Evolutionary conservation across 1,140 invertebrate genomes (phyloP).

Genomic region (Neodiprion virginianus): DNA sequence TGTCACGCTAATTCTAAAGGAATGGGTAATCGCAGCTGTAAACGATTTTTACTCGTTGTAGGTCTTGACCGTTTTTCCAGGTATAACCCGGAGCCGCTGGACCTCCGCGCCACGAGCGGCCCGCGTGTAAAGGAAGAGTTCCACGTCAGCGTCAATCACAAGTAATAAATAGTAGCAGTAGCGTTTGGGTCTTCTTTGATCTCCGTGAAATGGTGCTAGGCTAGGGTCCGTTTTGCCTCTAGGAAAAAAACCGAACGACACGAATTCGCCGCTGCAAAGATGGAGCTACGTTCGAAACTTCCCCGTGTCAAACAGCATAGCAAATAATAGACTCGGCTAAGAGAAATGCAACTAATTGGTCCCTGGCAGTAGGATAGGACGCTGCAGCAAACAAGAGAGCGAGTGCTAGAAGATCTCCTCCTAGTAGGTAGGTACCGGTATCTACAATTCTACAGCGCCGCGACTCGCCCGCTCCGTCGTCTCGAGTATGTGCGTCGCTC

Average conservation of each 20-base stretch:
- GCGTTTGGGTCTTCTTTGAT: not conserved
- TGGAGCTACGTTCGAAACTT: not conserved
- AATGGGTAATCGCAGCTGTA: slow-evolving; percentile 44
- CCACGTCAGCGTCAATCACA: not conserved
- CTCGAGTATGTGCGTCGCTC: not conserved
- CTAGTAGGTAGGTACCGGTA: not conserved
- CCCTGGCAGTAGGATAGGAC: not conserved
- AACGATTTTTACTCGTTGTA: not conserved
- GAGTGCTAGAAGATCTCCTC: not conserved
- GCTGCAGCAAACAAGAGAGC: slow-evolving; percentile 4
- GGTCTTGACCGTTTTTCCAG: not conserved
- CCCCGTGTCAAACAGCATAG: not conserved
- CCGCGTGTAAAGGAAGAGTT: too few relatives aligned
- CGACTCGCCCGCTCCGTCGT: not conserved
- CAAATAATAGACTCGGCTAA: not conserved
- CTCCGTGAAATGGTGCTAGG: not conserved
- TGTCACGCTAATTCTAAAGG: slow-evolving; percentile 49
- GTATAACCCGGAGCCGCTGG: not conserved
- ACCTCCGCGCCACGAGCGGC: not conserved
- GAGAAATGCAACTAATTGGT: slow-evolving; percentile 7
- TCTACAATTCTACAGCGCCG: not conserved
- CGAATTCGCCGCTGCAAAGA: too few relatives aligned
- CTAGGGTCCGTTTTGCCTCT: not conserved
- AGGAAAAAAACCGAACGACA: not conserved
- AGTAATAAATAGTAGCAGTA: not conserved